These are phyloP conservation scores for Liodrosophila aerea DNA, from an alignment of 2,888 invertebrate genomes.

Conservation along the genomic window DNA sequence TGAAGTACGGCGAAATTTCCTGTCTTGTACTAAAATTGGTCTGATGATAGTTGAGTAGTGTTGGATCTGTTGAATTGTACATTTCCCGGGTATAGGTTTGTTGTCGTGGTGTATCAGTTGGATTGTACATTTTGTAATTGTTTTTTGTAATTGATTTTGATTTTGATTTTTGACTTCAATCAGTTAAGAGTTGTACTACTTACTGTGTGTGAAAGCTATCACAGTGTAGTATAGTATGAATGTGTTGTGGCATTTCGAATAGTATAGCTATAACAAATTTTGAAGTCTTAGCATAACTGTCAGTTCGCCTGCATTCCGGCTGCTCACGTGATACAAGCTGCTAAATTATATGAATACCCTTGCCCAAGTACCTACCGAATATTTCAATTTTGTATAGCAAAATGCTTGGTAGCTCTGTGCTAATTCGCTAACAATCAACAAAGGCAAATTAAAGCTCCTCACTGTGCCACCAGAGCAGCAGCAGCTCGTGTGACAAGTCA, in stretches of 20 bases:
- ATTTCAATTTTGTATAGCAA: slow-evolving; percentile 34
- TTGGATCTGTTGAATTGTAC: background rate
- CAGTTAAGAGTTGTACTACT: background rate
- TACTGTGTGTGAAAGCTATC: no score
- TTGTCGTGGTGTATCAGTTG: no score
- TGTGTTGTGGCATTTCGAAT: no score
- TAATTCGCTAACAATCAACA: slow-evolving; percentile 77
- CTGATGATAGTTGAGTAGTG: slow-evolving; percentile 12
- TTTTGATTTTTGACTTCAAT: background rate
- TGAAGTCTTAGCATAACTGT: no score
- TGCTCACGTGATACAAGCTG: slow-evolving; percentile 22
- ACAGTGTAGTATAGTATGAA: no score
- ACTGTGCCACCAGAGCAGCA: no score
- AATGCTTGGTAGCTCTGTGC: slow-evolving; percentile 42
- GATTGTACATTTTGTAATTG: slow-evolving; percentile 9
- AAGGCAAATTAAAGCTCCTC: slow-evolving; percentile 35
- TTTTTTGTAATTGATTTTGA: background rate
- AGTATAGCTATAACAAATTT: no score
- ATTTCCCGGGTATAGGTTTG: no score
- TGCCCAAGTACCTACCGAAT: background rate
- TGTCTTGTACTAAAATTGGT: no score
- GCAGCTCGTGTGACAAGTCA: slow-evolving; percentile 73
- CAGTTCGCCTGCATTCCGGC: no score
- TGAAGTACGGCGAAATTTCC: slow-evolving; percentile 3
- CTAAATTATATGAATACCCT: slow-evolving; percentile 15